Percentiles rank a stretch among this genome's conserved stretches.
Evolutionary conservation across 2,797 vertebrate species (phyloP).

Genomic region (Melopsittacus undulatus): DNA sequence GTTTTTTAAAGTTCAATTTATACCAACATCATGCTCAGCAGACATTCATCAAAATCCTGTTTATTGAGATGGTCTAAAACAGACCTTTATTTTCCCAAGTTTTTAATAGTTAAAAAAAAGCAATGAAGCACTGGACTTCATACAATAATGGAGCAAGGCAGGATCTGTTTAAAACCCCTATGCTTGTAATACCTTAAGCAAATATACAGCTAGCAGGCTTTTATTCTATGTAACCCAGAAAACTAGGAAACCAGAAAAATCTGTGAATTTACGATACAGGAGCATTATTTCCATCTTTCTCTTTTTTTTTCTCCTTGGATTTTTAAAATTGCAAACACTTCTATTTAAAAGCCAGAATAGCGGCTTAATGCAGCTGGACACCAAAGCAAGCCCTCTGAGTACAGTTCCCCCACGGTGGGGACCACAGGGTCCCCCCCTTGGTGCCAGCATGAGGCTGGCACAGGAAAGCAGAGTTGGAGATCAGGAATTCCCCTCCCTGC

Average conservation of each 20-base stretch:
- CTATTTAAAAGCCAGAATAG: background rate
- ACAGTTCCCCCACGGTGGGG: background rate
- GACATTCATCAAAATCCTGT: background rate
- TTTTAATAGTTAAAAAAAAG: background rate
- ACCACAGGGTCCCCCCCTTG: background rate
- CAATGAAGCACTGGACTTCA: background rate
- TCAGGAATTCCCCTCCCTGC: conserved; percentile 3
- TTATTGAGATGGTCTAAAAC: background rate
- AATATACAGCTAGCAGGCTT: background rate
- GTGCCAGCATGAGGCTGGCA: background rate
- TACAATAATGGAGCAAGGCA: background rate
- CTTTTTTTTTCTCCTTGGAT: background rate
- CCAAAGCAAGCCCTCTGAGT: background rate
- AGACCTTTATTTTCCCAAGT: background rate
- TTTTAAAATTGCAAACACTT: background rate
- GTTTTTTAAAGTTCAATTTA: background rate
- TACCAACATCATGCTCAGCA: background rate
- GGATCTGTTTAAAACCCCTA: background rate
- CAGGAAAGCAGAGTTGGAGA: conserved; percentile 1
- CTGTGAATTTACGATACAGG: background rate
- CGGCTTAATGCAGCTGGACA: background rate
- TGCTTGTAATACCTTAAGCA: background rate
- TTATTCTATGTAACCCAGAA: background rate
- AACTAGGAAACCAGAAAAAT: background rate
- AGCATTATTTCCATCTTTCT: background rate